A percentile compares a stretch with the other conserved stretches of the same genome.
Conservation (phyloP, 1,140 invertebrate genomes). For the Eupeodes corollae region DNA sequence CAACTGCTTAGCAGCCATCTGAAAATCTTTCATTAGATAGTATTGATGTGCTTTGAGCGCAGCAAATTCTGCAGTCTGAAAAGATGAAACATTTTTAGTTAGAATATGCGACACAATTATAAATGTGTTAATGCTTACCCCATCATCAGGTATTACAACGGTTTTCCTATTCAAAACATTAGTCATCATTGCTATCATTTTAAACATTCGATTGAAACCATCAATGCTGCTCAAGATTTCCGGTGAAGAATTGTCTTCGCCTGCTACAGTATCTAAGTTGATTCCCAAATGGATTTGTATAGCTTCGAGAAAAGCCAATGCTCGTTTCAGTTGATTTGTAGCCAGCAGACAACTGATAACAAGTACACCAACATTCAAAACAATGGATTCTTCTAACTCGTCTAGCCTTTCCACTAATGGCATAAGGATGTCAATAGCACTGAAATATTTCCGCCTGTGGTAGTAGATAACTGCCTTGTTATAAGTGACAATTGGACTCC, state of each 20-base stretch:
- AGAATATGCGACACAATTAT: too few species aligned
- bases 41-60: constrained; percentile 44
- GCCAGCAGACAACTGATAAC: constrained; percentile 33
- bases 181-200: constrained; percentile 40
- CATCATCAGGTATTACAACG: constrained; percentile 38
- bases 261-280: constrained; percentile 32
- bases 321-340: constrained; percentile 30
- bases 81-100: neutral
- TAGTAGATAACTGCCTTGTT: constrained; percentile 76
- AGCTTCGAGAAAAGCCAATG: constrained; percentile 26
- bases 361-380: constrained; percentile 39
- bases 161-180: constrained; percentile 41
- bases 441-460: constrained; percentile 64
- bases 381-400: constrained; percentile 52
- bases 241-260: constrained; percentile 29
- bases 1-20: constrained; percentile 42
- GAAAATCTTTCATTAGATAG: constrained; percentile 44
- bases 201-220: constrained; percentile 36
- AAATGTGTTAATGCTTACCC: constrained; percentile 9
- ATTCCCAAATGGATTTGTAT: constrained; percentile 16
- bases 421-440: constrained; percentile 60
- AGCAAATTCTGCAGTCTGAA: constrained; percentile 18
- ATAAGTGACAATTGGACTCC: constrained; percentile 48
- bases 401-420: constrained; percentile 63
- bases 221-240: constrained; percentile 26